A percentile compares a stretch with the other conserved stretches of the same genome.
phyloP scores from a whole-genome alignment of 2,113 vertebrate genomes.

The Copsychus sechellarum region DNA sequence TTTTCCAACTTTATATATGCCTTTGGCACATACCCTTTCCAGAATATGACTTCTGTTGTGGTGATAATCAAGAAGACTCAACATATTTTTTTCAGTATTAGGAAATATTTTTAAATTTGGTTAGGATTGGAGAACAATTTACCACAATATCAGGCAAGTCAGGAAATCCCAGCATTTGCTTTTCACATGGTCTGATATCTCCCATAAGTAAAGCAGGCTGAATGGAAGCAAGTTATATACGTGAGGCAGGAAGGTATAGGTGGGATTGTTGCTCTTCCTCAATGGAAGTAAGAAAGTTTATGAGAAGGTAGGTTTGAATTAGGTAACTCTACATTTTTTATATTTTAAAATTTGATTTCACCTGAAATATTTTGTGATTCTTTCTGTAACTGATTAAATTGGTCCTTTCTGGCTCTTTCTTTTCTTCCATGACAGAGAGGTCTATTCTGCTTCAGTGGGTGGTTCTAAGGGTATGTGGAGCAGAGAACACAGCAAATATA shows the following conservation, averaged over 20 bases:
- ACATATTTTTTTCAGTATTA: neutral
- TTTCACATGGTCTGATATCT: neutral
- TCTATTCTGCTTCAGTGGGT: neutral
- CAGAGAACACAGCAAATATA: neutral
- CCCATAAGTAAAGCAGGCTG: neutral
- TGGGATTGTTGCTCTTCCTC: neutral
- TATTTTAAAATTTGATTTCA: neutral
- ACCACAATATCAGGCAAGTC: neutral
- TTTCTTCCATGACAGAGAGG: neutral
- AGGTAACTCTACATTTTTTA: neutral
- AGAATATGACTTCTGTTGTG: neutral
- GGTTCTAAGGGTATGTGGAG: neutral
- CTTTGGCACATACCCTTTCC: neutral
- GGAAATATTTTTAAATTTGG: neutral
- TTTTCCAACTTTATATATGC: neutral
- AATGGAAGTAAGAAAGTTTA: neutral
- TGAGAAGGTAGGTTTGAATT: neutral
- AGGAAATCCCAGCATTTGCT: neutral
- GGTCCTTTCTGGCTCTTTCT: neutral
- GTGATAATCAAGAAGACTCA: neutral
- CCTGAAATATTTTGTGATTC: neutral
- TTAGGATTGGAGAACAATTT: neutral
- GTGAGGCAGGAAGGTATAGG: neutral
- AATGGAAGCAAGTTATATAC: neutral
- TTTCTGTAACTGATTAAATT: neutral